Evolutionary conservation across 2,797 vertebrate genomes (phyloP), one percentile per base, ranked within the genome.

Genomic region (Capromys pilorides): DNA sequence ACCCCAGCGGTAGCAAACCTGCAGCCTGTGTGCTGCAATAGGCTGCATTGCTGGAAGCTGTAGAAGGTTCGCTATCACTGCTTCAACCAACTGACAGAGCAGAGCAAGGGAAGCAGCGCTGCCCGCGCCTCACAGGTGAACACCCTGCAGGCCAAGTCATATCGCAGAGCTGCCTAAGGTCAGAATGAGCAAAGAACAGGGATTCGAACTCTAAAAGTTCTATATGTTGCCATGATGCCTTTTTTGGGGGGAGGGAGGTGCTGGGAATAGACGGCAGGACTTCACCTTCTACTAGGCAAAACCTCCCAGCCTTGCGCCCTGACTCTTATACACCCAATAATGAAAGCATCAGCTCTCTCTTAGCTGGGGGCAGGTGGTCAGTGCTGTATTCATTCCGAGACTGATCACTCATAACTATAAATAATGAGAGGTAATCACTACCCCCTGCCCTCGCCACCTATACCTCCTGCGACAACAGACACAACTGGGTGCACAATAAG

Each of bases 401-500:
- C 57, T 71, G 62, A 75, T 10, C 54, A 86, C 57, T 73, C 73
- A 36, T 21, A 95, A 88, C 62, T 80, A 82, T 0, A 92, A 45
- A 85, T 39, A 92, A 61, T 39, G 77, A 87, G 67, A 51, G 90
- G 51, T 51, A 95, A 73, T 28, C 6, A 69, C 36, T 24, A 45
- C 61, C 45, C 67, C 11, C 62, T 36, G 36, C 36, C 71, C 73
- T 41, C 45, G 24, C 33, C 88, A 36, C 33, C 59, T 45, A 49
- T 33, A 80, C 71, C 11, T 88, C 33, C 0, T 86, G 45, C 51
- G 31, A 81, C 49, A 62, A 92, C 21, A 45, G 57, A 92, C 22
- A 12, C 16, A 97, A 71, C 26, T 95, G n/a, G 61, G 88, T 59
- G 22, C 64, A 64, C 83, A 94, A 80, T 0, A 93, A 49, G 64